These are phyloP conservation scores for Conus canariensis DNA, from an alignment of 2,888 invertebrate genomes.

Conservation along the genomic window DNA sequence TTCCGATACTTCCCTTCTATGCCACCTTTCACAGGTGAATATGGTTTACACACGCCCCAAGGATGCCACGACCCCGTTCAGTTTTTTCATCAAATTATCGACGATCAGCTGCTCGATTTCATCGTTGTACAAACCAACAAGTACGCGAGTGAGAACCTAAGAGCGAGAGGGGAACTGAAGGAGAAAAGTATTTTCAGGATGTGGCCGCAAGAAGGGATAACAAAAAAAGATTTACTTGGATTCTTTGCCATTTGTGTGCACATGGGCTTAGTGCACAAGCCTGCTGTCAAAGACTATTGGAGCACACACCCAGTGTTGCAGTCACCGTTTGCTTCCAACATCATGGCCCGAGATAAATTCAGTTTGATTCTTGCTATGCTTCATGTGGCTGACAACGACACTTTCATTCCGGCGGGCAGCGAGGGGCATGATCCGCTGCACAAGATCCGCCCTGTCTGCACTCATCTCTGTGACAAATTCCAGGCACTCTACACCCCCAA, in stretches of 20 bases:
- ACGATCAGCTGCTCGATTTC: not conserved
- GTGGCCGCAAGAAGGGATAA: not conserved
- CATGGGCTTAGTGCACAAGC: conserved; percentile 17
- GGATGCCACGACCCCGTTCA: not conserved
- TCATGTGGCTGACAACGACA: conserved; percentile 5
- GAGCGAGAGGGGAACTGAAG: conserved; percentile 46
- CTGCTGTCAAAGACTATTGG: not conserved
- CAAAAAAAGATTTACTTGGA: not conserved
- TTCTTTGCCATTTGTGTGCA: conserved; percentile 14
- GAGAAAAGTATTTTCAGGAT: conserved; percentile 25
- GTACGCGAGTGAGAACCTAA: not conserved
- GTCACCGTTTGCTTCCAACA: not conserved
- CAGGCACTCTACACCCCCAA: not conserved
- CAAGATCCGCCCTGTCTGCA: not conserved
- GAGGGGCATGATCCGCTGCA: not conserved
- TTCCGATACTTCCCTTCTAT: not conserved
- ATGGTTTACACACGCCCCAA: not conserved
- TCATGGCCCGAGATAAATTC: not conserved
- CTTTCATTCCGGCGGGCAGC: not conserved
- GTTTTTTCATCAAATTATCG: not conserved
- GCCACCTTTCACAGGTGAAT: not conserved
- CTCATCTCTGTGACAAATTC: not conserved
- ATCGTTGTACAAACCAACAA: not conserved
- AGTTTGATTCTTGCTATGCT: not conserved
- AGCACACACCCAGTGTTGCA: not conserved